Evolutionary conservation across 2,797 vertebrate species (phyloP).

Genomic region (Pristis pectinata): DNA sequence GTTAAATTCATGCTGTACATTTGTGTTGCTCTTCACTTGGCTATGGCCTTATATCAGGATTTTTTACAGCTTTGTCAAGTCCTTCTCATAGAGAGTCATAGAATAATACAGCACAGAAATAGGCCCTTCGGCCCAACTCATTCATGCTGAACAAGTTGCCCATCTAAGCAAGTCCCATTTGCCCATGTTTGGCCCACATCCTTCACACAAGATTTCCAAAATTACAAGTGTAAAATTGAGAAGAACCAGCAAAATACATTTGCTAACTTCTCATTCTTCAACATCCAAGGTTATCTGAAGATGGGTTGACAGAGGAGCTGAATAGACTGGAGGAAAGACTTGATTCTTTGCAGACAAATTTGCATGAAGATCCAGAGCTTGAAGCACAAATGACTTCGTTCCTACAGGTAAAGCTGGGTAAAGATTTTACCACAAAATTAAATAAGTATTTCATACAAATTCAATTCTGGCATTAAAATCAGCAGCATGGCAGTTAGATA

Average conservation of each 20-base stretch:
- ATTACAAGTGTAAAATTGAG: neutral
- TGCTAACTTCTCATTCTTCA: neutral
- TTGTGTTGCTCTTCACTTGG: neutral
- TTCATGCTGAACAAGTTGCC: too few relatives aligned
- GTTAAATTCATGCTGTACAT: neutral
- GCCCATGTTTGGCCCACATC: too few relatives aligned
- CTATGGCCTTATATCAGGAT: neutral
- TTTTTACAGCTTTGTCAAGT: neutral
- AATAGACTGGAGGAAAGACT: slow-evolving; percentile 62
- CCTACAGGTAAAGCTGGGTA: slow-evolving; percentile 56
- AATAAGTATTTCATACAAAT: neutral
- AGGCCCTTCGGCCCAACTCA: too few relatives aligned
- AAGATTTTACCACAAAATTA: neutral
- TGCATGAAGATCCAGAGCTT: slow-evolving; percentile 57
- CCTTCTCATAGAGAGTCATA: neutral
- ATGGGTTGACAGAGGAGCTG: slow-evolving; percentile 65
- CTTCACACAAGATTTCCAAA: neutral
- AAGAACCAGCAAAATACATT: neutral
- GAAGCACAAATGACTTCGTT: slow-evolving; percentile 59
- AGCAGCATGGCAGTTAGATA: neutral
- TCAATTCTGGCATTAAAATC: neutral
- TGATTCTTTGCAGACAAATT: slow-evolving; percentile 51
- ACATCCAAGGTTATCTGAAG: slow-evolving; percentile 61
- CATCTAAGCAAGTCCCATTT: too few relatives aligned
- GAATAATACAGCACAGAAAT: too few relatives aligned